Conservation (phyloP, 2,797 vertebrate genomes). For the Heterohyrax brucei region DNA sequence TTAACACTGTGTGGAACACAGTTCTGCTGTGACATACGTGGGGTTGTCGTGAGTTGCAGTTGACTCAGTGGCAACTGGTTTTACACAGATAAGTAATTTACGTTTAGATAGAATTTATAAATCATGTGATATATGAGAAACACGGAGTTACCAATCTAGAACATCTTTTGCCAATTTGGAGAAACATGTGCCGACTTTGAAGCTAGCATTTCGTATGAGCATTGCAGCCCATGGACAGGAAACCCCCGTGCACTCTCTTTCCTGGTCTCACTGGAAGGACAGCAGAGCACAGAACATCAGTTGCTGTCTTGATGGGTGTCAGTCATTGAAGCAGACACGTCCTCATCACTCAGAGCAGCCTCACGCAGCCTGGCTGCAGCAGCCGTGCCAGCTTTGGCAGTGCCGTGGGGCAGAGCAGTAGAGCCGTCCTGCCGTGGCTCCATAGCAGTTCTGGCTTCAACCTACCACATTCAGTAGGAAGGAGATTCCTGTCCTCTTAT, state of each 20-base stretch:
- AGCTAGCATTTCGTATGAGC: not conserved
- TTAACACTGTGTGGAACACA: not conserved
- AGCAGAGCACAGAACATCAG: not conserved
- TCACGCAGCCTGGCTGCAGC: not conserved
- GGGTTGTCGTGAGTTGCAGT: not conserved
- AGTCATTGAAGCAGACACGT: slow-evolving; percentile 47
- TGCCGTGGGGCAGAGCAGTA: not conserved
- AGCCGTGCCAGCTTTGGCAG: not conserved
- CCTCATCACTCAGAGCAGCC: slow-evolving; percentile 45
- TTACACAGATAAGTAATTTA: slow-evolving; percentile 1
- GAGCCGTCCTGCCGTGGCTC: fast-evolving
- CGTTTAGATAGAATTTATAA: slow-evolving; percentile 33
- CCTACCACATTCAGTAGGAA: not conserved
- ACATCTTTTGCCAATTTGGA: slow-evolving; percentile 35
- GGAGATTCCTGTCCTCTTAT: not conserved
- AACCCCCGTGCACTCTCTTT: slow-evolving; percentile 22
- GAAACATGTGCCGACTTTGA: not conserved
- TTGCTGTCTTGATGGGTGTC: not conserved
- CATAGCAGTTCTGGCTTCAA: not conserved
- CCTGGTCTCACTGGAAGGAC: not conserved
- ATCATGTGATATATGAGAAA: not conserved
- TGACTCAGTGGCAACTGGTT: not conserved
- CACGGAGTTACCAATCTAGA: not conserved
- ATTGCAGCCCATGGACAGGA: not conserved
- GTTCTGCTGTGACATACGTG: not conserved